phyloP scores from a whole-genome alignment of 2,888 invertebrate genomes.

The Macroteleia sp. region DNA sequence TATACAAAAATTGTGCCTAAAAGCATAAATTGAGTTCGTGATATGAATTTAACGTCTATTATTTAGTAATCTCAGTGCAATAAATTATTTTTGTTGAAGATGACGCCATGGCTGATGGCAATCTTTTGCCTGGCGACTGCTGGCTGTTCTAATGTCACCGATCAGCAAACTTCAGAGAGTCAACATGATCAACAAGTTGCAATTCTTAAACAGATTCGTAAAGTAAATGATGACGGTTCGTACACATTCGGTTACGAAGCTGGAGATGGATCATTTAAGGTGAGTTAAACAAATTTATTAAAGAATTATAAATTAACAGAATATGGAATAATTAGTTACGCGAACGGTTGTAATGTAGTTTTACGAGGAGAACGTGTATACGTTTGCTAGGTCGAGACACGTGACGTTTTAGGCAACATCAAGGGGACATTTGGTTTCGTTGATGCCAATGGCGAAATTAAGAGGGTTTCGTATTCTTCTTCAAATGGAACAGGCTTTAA shows the following conservation, averaged over 20 bases:
- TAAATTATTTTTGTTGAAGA: slow-evolving; percentile 73
- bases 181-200: slow-evolving; percentile 89
- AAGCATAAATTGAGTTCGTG: not conserved
- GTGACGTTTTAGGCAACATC: slow-evolving; percentile 91
- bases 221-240: slow-evolving; percentile 92
- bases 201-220: slow-evolving; percentile 92
- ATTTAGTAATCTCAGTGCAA: slow-evolving; percentile 12
- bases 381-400: slow-evolving; percentile 87
- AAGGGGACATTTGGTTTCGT: slow-evolving; percentile 93
- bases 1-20: no score
- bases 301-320: no score
- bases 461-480: slow-evolving; percentile 90
- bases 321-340: slow-evolving; percentile 16
- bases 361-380: slow-evolving; percentile 57
- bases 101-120: slow-evolving; percentile 83
- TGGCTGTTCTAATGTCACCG: slow-evolving; percentile 80
- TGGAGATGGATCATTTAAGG: slow-evolving; percentile 92
- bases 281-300: no score
- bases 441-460: slow-evolving; percentile 90
- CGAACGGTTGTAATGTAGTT: slow-evolving; percentile 34
- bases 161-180: slow-evolving; percentile 85
- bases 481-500: slow-evolving; percentile 85
- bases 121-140: slow-evolving; percentile 81
- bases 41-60: not conserved
- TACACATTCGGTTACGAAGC: slow-evolving; percentile 94